A percentile compares a stretch with the other conserved stretches of the same genome.
These are phyloP conservation scores for Okapia johnstoni DNA, from an alignment of 2,113 vertebrate species.

Conservation along the genomic window DNA sequence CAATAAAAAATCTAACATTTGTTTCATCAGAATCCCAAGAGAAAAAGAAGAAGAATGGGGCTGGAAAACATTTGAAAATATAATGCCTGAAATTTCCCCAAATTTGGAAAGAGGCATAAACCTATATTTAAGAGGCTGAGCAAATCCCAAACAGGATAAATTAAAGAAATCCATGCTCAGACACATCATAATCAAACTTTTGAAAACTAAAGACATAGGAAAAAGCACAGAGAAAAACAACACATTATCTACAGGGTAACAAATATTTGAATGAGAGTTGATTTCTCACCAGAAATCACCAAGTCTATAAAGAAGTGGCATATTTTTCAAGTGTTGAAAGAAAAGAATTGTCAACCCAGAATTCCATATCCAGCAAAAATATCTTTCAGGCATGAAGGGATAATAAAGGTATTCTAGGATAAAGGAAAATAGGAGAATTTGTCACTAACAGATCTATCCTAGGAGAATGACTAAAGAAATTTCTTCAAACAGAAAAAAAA, in stretches of 20 bases:
- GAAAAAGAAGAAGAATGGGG: not conserved
- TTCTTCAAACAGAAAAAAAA: not conserved
- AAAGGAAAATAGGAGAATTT: slow-evolving; percentile 5
- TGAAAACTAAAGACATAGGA: not conserved
- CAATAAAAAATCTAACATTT: not conserved
- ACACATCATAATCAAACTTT: not conserved
- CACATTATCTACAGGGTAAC: not conserved
- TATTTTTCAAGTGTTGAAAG: not conserved
- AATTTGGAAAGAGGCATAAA: not conserved
- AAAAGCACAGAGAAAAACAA: not conserved
- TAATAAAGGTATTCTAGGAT: not conserved
- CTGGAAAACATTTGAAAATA: not conserved
- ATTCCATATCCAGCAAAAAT: not conserved
- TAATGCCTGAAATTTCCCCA: not conserved
- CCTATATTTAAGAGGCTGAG: not conserved
- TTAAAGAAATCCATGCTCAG: not conserved
- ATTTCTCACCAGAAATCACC: not conserved
- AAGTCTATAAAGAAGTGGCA: not conserved
- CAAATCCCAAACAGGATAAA: not conserved
- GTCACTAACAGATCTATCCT: not conserved
- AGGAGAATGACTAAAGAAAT: not conserved
- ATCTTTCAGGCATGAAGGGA: not conserved
- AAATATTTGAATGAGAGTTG: not conserved
- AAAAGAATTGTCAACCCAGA: not conserved
- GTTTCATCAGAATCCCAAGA: not conserved